Percentiles rank a stretch among this genome's conserved stretches.
Evolutionary conservation across 2,113 vertebrate species (phyloP).

Genomic region (Lucifuga dentata): DNA sequence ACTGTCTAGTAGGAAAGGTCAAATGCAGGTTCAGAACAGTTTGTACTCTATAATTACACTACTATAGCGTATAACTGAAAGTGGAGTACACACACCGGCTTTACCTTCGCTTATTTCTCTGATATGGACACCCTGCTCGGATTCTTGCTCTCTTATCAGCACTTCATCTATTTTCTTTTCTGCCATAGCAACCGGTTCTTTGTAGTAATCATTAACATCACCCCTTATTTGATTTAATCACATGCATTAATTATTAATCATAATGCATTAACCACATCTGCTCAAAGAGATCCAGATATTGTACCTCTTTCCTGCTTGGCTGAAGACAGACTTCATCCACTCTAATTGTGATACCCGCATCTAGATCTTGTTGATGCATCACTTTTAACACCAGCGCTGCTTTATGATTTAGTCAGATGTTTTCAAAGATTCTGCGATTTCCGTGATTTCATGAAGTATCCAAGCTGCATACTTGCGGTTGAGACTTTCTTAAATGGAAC

Average conservation of each 20-base stretch:
- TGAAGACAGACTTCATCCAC: slow-evolving; percentile 1
- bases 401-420: slow-evolving; percentile 2
- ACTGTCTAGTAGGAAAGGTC: too few species aligned
- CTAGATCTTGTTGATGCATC: background rate
- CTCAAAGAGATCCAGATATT: background rate
- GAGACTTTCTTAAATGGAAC: slow-evolving; percentile 33
- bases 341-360: slow-evolving; percentile 26
- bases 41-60: too few species aligned
- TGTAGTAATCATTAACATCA: too few species aligned
- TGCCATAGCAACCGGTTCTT: too few species aligned
- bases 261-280: background rate
- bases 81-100: too few species aligned
- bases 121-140: too few species aligned
- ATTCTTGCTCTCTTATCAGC: too few species aligned
- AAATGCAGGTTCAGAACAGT: too few species aligned
- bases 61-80: too few species aligned
- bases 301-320: background rate
- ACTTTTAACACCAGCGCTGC: slow-evolving; percentile 13
- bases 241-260: background rate
- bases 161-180: too few species aligned
- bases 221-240: too few species aligned
- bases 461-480: background rate
- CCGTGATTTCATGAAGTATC: background rate
- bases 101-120: too few species aligned
- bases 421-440: slow-evolving; percentile 24